Base-by-base conservation (phyloP, 2,888 invertebrate genomes). In the Saturnia pavonia region DNA sequence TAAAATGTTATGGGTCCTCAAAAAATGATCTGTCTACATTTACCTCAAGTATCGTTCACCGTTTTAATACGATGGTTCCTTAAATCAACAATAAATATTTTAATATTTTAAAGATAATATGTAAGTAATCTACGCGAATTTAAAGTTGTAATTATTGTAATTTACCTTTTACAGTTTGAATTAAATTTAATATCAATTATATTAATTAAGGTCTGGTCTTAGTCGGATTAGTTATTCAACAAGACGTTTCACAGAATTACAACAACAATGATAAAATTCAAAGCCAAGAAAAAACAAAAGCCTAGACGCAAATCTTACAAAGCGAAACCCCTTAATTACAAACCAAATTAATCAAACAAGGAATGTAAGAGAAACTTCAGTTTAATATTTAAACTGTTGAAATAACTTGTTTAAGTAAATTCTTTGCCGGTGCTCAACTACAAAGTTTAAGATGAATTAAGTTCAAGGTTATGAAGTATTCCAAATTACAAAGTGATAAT, bases 231-330 rank as follows among this genome's bases (percentile, higher is more conserved):
- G 22, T 9, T 27, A 25, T 57, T 57, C 6, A 57, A 57, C 12
- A 14, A 27, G 14, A 25, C 25, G 25, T 25, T 25, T 25, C 19
- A 57, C 25, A 25, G 9, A 25, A 11, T 57, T 25, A 57, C 3
- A 27, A 25, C 12, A 57, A 8, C 25, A 12, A 25, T 11, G 11
- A 57, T 25, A 14, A 57, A 57, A 1, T 11, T 84, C 48, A 68
- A 68, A 60, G 34, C 34, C 34, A 34, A 34, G 34, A 73, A 34
- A 40, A 66, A 72, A 57, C 2, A 25, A 57, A 57, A 57, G 22
- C 25, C 57, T 57, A 25, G 22, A 57, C 22, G 25, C 25, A 57
- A 57, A 25, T 14, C 14, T 27, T 14, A 25, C 25, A 57, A 25
- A 25, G 25, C 25, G 57, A 57, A 25, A 25, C 25, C 57, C 4